phyloP scores from a whole-genome alignment of 1,140 invertebrate species.

The Bombus breviceps region DNA sequence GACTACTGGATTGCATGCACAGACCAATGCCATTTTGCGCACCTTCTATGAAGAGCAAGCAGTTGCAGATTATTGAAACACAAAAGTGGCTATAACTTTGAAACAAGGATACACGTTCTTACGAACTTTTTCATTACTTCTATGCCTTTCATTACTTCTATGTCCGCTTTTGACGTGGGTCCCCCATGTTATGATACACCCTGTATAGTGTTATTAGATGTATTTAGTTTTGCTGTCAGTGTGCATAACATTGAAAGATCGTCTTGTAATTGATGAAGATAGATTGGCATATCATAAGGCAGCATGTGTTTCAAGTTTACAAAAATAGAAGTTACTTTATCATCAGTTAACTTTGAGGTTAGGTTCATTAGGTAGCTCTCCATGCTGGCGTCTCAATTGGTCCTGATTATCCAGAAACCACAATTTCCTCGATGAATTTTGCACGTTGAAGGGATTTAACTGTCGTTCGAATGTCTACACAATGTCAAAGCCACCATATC shows the following conservation, averaged over 20 bases:
- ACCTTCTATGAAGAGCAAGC: too few relatives aligned
- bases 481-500: neutral
- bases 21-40: too few relatives aligned
- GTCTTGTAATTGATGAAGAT: neutral
- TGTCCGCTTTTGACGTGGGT: too few relatives aligned
- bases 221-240: neutral
- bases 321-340: conserved; percentile 2
- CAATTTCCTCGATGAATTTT: neutral
- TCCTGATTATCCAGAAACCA: neutral
- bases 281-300: neutral
- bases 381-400: neutral
- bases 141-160: too few relatives aligned
- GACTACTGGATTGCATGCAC: too few relatives aligned
- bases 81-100: too few relatives aligned
- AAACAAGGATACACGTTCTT: too few relatives aligned
- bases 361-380: neutral
- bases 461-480: neutral
- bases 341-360: neutral
- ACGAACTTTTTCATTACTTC: too few relatives aligned
- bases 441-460: neutral
- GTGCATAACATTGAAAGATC: neutral
- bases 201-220: neutral
- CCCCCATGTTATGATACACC: too few relatives aligned
- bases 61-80: too few relatives aligned
- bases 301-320: neutral